phyloP scores from a whole-genome alignment of 1,140 invertebrate species.

The Apis dorsata region DNA sequence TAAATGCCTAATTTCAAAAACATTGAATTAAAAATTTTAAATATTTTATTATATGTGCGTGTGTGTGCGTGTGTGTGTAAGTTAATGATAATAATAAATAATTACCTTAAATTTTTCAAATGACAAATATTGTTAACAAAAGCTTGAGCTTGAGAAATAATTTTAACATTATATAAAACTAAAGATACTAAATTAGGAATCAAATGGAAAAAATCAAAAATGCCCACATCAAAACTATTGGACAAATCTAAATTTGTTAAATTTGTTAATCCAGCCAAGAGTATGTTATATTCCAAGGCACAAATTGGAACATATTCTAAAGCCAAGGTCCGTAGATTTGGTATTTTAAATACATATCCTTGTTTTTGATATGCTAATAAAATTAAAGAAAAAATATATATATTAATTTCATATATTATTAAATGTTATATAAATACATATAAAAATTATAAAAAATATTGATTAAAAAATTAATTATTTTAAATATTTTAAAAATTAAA shows the following conservation, averaged over 20 bases:
- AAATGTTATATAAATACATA: background rate
- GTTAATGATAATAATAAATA: background rate
- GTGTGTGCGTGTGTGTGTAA: background rate
- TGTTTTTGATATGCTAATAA: constrained; percentile 77
- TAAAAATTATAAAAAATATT: background rate
- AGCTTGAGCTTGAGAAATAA: constrained; percentile 54
- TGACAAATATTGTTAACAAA: constrained; percentile 71
- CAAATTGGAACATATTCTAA: constrained; percentile 81
- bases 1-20: constrained; percentile 83
- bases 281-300: constrained; percentile 78
- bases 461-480: background rate
- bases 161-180: constrained; percentile 87
- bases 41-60: background rate
- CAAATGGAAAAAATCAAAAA: constrained; percentile 76
- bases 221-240: constrained; percentile 81
- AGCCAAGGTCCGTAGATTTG: constrained; percentile 84
- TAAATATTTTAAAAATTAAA: background rate
- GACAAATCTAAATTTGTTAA: constrained; percentile 90
- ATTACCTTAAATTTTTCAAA: constrained; percentile 74
- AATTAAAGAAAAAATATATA: constrained; percentile 28
- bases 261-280: constrained; percentile 82
- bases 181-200: constrained; percentile 85
- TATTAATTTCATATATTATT: background rate
- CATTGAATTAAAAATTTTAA: background rate
- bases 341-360: constrained; percentile 83